These are phyloP conservation scores for Anarsia innoxiella DNA, from an alignment of 2,888 invertebrate genomes.

Conservation along the genomic window DNA sequence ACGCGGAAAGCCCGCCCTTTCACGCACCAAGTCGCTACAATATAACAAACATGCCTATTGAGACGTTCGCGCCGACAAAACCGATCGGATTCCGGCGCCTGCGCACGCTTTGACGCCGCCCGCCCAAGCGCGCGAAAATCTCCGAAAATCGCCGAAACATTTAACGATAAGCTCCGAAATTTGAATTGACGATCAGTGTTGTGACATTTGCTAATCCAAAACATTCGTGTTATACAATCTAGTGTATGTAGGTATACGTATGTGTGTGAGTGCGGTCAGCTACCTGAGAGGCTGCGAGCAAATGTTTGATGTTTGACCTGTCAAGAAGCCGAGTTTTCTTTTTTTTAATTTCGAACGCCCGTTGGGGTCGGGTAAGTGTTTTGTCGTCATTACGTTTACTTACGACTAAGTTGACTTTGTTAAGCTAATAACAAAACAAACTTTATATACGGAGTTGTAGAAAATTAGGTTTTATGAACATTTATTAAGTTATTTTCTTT, in stretches of 20 bases:
- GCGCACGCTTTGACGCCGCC: conserved; percentile 65
- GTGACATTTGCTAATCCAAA: conserved; percentile 16
- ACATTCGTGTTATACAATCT: conserved; percentile 8
- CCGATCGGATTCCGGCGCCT: conserved; percentile 53
- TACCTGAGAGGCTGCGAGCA: conserved; percentile 34
- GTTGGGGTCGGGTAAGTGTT: too few species aligned
- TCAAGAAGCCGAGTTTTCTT: conserved; percentile 40
- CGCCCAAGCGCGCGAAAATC: conserved; percentile 44
- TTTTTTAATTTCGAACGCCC: too few species aligned
- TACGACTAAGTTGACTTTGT: neutral
- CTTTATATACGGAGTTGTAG: too few species aligned
- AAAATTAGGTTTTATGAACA: too few species aligned
- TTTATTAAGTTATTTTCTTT: too few species aligned
- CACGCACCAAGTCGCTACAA: conserved; percentile 45
- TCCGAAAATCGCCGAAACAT: conserved; percentile 10
- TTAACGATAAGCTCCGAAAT: neutral
- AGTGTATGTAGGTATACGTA: conserved; percentile 19
- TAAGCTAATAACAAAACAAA: too few species aligned
- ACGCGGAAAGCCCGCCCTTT: conserved; percentile 28
- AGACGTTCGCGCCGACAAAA: conserved; percentile 47
- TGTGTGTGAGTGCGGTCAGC: conserved; percentile 34
- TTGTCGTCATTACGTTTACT: too few species aligned
- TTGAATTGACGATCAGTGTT: conserved; percentile 6
- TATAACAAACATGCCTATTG: conserved; percentile 46
- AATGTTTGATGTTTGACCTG: conserved; percentile 47